These are phyloP conservation scores for Tragopan temminckii DNA, from an alignment of 2,797 vertebrate species.

Conservation along the genomic window DNA sequence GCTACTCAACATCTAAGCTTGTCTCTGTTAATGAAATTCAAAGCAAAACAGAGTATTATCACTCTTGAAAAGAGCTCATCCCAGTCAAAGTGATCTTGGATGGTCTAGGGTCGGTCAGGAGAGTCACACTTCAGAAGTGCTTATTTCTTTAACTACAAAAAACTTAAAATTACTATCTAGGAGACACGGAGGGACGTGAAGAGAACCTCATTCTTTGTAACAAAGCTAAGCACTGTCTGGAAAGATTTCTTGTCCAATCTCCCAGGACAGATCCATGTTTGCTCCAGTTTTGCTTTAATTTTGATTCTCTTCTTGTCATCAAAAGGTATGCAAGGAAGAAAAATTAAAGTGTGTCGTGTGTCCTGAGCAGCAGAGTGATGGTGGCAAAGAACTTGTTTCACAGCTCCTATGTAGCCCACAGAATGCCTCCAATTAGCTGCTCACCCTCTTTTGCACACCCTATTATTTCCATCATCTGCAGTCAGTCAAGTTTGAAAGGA, in stretches of 20 bases:
- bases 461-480: neutral
- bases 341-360: accelerated
- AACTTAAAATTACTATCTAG: neutral
- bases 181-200: neutral
- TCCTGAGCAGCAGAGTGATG: neutral
- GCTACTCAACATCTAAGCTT: neutral
- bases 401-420: neutral
- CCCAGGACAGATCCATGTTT: neutral
- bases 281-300: neutral
- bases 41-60: neutral
- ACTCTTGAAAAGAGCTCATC: neutral
- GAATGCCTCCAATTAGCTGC: neutral
- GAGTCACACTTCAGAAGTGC: neutral
- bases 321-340: neutral
- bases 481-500: neutral
- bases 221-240: neutral
- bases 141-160: neutral
- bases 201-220: neutral
- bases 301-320: neutral
- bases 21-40: neutral
- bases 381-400: neutral
- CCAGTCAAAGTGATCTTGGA: neutral
- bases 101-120: neutral
- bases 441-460: neutral
- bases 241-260: neutral